Conservation (phyloP, 2,888 invertebrate genomes). For the Stegophylla sp. region DNA sequence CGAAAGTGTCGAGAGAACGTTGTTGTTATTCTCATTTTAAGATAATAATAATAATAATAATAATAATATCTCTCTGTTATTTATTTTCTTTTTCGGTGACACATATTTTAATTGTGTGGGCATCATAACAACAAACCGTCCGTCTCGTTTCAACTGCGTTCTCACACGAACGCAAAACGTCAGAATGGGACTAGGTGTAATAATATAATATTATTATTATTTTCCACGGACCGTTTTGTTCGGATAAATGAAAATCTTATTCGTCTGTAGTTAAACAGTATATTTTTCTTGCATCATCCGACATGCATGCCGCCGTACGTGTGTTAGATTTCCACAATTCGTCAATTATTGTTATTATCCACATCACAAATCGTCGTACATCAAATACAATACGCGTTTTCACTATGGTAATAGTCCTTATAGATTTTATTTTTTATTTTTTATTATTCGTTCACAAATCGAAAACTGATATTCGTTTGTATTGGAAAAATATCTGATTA, state of each 20-base stretch:
- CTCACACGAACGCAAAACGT: neutral
- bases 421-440: too few relatives aligned
- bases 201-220: too few relatives aligned
- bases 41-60: too few relatives aligned
- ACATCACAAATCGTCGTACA: neutral
- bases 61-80: neutral
- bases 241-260: conserved; percentile 24
- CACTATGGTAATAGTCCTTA: too few relatives aligned
- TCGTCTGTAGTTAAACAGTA: neutral
- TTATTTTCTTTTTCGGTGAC: neutral
- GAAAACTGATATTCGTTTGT: too few relatives aligned
- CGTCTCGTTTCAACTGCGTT: neutral
- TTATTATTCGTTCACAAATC: too few relatives aligned
- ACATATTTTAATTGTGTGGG: neutral
- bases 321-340: neutral
- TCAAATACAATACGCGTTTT: neutral
- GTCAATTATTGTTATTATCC: neutral
- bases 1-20: too few relatives aligned
- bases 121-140: too few relatives aligned
- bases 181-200: neutral
- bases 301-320: neutral
- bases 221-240: neutral
- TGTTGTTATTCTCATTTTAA: too few relatives aligned
- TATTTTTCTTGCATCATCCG: neutral
- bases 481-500: too few relatives aligned